Conservation (phyloP, 2,888 invertebrate genomes). For the Prosopocoilus inquinatus region DNA sequence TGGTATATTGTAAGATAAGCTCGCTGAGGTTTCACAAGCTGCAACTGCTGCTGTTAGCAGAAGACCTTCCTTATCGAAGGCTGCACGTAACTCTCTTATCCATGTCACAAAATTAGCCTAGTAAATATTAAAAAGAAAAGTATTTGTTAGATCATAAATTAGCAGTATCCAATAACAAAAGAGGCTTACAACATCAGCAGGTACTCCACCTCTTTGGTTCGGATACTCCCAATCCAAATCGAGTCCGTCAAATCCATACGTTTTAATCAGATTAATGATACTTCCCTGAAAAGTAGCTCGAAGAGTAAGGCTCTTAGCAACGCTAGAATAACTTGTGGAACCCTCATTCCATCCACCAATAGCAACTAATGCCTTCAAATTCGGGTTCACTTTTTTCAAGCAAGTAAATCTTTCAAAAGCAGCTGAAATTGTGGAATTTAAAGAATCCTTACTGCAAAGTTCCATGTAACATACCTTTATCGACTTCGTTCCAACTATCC, state of each 20-base stretch:
- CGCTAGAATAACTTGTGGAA: constrained; percentile 44
- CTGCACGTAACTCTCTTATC: constrained; percentile 55
- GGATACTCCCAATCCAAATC: constrained; percentile 76
- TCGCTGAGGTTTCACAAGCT: constrained; percentile 23
- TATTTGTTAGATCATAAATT: neutral
- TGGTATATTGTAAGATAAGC: constrained; percentile 59
- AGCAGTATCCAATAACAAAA: no score
- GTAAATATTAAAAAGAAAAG: neutral
- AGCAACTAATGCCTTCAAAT: constrained; percentile 39
- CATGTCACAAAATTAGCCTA: constrained; percentile 48
- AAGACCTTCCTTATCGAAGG: constrained; percentile 54
- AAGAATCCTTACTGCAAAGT: neutral
- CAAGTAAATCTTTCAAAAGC: no score
- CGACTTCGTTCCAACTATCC: constrained; percentile 60
- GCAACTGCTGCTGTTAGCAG: constrained; percentile 61
- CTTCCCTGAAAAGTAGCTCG: constrained; percentile 59
- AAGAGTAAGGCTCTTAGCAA: constrained; percentile 48
- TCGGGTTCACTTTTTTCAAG: neutral
- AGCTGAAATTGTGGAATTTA: no score
- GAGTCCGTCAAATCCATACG: constrained; percentile 65
- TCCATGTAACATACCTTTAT: constrained; percentile 48
- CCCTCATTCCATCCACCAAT: constrained; percentile 69
- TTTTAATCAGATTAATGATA: constrained; percentile 54
- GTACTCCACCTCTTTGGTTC: constrained; percentile 51
- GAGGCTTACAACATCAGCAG: constrained; percentile 33